These are phyloP conservation scores for Eutrigla gurnardus DNA, from an alignment of 2,797 vertebrate species.

Conservation along the genomic window DNA sequence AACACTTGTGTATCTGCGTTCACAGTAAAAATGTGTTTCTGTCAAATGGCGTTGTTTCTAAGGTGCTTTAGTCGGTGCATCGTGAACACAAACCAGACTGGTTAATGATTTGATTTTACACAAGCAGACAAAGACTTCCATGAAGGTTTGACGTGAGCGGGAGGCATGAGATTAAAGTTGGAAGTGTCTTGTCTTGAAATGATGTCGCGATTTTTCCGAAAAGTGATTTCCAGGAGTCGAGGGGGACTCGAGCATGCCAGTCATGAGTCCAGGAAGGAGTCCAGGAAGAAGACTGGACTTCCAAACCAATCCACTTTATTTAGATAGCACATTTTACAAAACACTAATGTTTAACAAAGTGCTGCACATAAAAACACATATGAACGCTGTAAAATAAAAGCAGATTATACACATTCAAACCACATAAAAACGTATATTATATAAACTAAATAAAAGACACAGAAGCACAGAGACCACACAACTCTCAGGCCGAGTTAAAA, in stretches of 20 bases:
- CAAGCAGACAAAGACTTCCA: not conserved
- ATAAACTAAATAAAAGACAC: too few relatives aligned
- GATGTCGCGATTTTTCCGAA: not conserved
- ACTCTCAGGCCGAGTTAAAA: too few relatives aligned
- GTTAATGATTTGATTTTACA: not conserved
- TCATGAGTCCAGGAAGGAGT: not conserved
- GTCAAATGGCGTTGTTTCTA: not conserved
- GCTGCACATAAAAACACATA: too few relatives aligned
- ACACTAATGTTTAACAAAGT: too few relatives aligned
- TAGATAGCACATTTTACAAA: too few relatives aligned
- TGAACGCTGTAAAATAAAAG: too few relatives aligned
- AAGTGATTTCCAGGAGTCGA: not conserved
- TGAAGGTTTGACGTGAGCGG: not conserved
- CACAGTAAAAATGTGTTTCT: not conserved
- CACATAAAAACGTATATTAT: too few relatives aligned
- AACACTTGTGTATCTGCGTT: constrained; percentile 22
- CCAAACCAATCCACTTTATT: too few relatives aligned
- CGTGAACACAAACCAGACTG: not conserved
- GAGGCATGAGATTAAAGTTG: not conserved
- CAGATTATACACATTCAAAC: too few relatives aligned
- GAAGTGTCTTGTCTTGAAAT: not conserved
- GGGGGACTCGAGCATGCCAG: not conserved
- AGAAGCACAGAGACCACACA: too few relatives aligned
- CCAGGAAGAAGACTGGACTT: too few relatives aligned
- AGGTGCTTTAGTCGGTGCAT: not conserved